A percentile compares a stretch with the other conserved stretches of the same genome.
Conservation (phyloP, 2,797 vertebrate genomes). For the Eulemur rubriventer region DNA sequence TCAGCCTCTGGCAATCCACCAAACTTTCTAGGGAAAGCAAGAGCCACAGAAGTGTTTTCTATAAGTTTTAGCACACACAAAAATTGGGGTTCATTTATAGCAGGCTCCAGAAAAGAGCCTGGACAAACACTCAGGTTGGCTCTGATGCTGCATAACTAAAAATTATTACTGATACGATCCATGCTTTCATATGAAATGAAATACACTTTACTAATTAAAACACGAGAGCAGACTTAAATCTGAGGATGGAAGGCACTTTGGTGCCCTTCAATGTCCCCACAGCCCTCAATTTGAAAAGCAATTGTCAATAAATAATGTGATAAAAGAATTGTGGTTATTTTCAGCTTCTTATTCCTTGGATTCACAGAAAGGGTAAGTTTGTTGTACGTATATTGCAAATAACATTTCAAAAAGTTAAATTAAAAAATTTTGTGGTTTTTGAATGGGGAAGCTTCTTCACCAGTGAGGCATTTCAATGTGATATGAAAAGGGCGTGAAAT, state of each 20-base stretch:
- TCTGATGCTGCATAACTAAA: constrained; percentile 42
- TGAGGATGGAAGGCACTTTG: background rate
- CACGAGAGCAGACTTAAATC: background rate
- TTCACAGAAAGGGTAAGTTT: constrained; percentile 21
- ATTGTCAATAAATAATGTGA: constrained; percentile 15
- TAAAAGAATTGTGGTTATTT: background rate
- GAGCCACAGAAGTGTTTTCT: background rate
- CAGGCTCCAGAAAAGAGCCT: constrained; percentile 33
- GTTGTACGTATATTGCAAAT: background rate
- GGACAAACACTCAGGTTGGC: constrained; percentile 18
- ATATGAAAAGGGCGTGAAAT: background rate
- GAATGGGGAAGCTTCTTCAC: background rate
- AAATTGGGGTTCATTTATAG: constrained; percentile 57
- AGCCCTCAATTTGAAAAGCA: constrained; percentile 42
- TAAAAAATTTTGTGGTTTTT: constrained; percentile 23
- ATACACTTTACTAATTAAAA: constrained; percentile 49
- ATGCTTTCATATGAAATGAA: constrained; percentile 48
- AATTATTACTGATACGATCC: constrained; percentile 32
- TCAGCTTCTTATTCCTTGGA: constrained; percentile 37
- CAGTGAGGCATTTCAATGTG: background rate
- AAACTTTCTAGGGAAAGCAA: constrained; percentile 62
- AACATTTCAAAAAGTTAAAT: background rate
- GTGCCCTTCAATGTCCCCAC: background rate
- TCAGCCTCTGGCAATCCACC: constrained; percentile 39
- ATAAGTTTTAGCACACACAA: constrained; percentile 27